Evolutionary conservation across 1,140 invertebrate genomes (phyloP).

Genomic region (Eulimnadia texana): DNA sequence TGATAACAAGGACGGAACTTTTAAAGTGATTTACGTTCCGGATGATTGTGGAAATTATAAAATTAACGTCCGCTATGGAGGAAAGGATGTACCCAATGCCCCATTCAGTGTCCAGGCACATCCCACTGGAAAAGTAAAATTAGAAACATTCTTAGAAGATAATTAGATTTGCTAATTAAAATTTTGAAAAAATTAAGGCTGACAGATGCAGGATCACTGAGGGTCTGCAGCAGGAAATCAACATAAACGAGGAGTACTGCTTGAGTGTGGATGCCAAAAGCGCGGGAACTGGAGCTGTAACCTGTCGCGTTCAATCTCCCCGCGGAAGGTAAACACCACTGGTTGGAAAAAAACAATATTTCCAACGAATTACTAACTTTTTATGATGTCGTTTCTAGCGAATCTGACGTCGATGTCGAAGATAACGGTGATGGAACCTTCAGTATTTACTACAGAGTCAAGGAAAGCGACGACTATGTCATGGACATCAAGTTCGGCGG

Average conservation of each 20-base stretch:
- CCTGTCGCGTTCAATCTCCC: constrained; percentile 64
- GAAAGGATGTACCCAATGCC: constrained; percentile 49
- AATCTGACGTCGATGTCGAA: constrained; percentile 67
- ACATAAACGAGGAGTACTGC: constrained; percentile 58
- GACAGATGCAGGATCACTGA: constrained; percentile 62
- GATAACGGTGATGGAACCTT: constrained; percentile 75
- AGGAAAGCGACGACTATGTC: constrained; percentile 67
- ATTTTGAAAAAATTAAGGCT: constrained; percentile 32
- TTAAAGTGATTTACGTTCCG: constrained; percentile 57
- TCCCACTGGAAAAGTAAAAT: constrained; percentile 46
- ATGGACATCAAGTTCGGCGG: constrained; percentile 78
- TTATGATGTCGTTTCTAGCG: constrained; percentile 35
- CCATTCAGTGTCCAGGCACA: constrained; percentile 52
- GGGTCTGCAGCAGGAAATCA: constrained; percentile 47
- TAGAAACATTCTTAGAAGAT: neutral
- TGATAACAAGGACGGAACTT: constrained; percentile 58
- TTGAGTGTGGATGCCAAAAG: constrained; percentile 69
- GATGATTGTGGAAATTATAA: constrained; percentile 72
- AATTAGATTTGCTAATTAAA: neutral
- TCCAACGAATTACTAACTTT: constrained; percentile 5
- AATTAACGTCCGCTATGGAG: constrained; percentile 62
- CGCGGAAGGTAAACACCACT: constrained; percentile 54
- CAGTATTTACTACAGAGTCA: constrained; percentile 61
- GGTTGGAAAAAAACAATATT: constrained; percentile 44
- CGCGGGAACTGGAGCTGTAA: constrained; percentile 67